phyloP scores from a whole-genome alignment of 2,888 invertebrate species.

The Dicycla oo region DNA sequence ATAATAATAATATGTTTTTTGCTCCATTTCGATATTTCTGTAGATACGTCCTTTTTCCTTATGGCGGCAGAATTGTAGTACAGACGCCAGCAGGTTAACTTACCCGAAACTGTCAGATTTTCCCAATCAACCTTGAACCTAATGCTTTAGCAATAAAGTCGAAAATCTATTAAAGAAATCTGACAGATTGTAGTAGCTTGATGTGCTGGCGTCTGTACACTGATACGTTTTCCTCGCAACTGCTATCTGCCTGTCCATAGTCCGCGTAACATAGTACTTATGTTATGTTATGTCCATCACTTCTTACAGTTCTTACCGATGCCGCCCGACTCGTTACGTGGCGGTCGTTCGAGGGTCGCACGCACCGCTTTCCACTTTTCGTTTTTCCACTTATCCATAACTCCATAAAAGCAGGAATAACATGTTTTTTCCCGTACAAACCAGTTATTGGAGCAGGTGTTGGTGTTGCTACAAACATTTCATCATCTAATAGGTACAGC shows the following conservation, averaged over 20 bases:
- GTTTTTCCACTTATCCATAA: constrained; percentile 53
- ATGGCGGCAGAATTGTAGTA: no score
- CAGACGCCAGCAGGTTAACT: no score
- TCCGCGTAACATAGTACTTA: constrained; percentile 34
- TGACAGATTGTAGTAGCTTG: no score
- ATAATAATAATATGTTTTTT: no score
- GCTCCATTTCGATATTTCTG: no score
- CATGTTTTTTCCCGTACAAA: constrained; percentile 44
- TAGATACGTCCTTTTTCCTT: no score
- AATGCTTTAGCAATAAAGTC: no score
- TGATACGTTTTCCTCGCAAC: constrained; percentile 52
- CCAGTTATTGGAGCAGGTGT: constrained; percentile 57
- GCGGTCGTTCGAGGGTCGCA: constrained; percentile 42
- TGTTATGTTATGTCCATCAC: constrained; percentile 50
- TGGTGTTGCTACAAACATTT: constrained; percentile 57
- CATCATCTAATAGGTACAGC: constrained; percentile 60
- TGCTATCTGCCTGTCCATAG: constrained; percentile 19
- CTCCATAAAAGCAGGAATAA: constrained; percentile 46
- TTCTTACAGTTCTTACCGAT: constrained; percentile 23
- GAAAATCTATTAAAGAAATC: no score
- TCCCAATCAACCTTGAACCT: no score
- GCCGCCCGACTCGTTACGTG: constrained; percentile 54
- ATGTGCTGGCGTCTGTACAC: no score
- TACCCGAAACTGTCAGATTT: no score
- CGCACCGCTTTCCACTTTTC: constrained; percentile 45